These are phyloP conservation scores for Agrochola macilenta DNA, from an alignment of 2,888 invertebrate species.

Conservation along the genomic window DNA sequence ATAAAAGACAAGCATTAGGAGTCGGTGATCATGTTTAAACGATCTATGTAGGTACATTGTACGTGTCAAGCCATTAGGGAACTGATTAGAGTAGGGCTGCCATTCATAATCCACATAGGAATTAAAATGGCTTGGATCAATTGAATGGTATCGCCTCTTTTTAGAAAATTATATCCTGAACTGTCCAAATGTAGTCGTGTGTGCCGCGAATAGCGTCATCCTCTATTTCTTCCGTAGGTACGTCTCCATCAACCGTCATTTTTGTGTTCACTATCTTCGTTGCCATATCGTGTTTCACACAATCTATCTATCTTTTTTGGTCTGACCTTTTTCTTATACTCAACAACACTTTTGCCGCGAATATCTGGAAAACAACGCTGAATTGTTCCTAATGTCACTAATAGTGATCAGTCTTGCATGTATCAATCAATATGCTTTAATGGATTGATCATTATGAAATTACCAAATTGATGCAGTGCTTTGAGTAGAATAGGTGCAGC, in stretches of 20 bases:
- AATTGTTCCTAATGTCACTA: neutral
- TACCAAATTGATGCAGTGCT: conserved; percentile 4
- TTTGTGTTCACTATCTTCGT: conserved; percentile 1
- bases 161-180: neutral
- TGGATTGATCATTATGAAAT: conserved; percentile 14
- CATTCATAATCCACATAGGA: neutral
- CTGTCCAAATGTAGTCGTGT: neutral
- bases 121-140: neutral
- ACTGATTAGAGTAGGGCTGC: conserved; percentile 45
- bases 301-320: conserved; percentile 5
- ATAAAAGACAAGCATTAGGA: conserved; percentile 32
- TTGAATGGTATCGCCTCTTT: neutral
- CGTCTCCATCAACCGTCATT: neutral
- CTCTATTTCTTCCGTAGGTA: neutral
- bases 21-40: conserved; percentile 38
- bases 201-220: neutral
- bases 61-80: conserved; percentile 42
- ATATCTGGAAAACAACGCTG: conserved; percentile 2
- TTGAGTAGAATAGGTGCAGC: neutral
- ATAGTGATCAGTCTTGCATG: conserved; percentile 23
- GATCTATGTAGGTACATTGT: conserved; percentile 36
- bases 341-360: neutral
- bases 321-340: neutral
- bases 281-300: conserved; percentile 7
- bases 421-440: conserved; percentile 17